Base-by-base conservation (phyloP, 2,888 invertebrate species). In the Meteorus colon region DNA sequence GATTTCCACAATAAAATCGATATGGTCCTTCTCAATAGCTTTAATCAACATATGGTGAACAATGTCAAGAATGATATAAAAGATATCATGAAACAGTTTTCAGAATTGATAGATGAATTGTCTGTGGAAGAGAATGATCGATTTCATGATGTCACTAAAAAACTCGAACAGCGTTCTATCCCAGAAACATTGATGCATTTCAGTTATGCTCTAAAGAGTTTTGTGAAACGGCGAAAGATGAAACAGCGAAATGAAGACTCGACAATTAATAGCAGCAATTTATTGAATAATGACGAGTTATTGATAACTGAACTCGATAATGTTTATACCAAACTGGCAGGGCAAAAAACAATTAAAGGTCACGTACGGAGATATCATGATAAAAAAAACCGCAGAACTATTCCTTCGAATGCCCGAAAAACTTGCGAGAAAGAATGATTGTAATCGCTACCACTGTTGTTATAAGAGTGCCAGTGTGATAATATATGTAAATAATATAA, bases 11-110 rank as follows among this genome's bases (percentile, higher is more conserved):
- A 73, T 76, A 72, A 79, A 66, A 77, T 79, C 73, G 84, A 84
- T 68, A 68, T 72, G 77, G 76, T 75, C n/a, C 66, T 72, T 19
- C 77, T 81, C 37, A 79, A 78, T 51, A 79, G 75, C 59, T 74
- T 81, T 51, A 79, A 79, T 62, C 62, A 77, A 24, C 48, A 71
- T 31, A 75, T 82, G 2, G 70, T 83, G 14, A 83, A 82, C 78
- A 85, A 87, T 76, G 86, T 86, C 10, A 88, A 86, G 75, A 84
- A 86, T 77, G 87, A 82, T 76, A 79, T 89, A 0, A 87, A 83
- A 75, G 86, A 88, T 76, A 89, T 89, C 77, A 86, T 89, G 74
- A 83, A 84, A 77, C 86, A 89, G 59, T 89, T 89, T 72, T 87
- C 86, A 31, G 82, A 86, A 59, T 79, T 89, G 19, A 86, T 86